A percentile compares a stretch with the other conserved stretches of the same genome.
Conservation (phyloP, 2,797 vertebrate species). For the Tamandua tetradactyla region DNA sequence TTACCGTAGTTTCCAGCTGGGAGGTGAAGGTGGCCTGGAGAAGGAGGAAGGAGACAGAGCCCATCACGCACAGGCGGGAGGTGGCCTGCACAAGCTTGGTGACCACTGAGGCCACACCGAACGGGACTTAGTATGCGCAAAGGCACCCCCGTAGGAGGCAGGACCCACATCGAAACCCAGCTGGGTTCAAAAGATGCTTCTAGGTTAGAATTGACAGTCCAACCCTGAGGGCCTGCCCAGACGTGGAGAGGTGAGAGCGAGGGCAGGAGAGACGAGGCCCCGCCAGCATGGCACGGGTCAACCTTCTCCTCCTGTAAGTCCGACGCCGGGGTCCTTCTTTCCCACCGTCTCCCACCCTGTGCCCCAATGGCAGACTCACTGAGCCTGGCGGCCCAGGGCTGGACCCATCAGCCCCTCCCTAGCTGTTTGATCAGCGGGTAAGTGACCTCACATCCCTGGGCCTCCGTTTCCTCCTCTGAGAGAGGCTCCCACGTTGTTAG, state of each 20-base stretch:
- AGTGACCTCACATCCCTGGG: no score
- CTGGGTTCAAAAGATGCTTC: background rate
- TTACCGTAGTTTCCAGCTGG: background rate
- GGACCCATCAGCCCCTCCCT: background rate
- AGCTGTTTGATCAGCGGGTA: no score
- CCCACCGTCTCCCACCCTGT: background rate
- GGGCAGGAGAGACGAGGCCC: no score
- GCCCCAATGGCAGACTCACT: background rate
- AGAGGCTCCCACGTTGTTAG: no score
- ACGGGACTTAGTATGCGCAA: fast-evolving
- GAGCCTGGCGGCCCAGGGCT: background rate
- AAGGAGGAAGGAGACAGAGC: background rate
- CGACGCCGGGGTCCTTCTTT: background rate
- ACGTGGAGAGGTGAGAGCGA: fast-evolving
- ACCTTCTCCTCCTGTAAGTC: background rate
- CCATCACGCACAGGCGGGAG: background rate
- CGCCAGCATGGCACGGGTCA: fast-evolving
- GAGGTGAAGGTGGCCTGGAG: fast-evolving
- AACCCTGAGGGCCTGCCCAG: fast-evolving
- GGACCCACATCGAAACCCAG: background rate
- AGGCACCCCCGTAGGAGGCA: background rate
- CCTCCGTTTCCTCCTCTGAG: background rate
- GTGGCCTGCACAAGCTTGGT: background rate
- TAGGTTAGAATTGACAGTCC: background rate
- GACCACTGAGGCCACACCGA: fast-evolving